Conservation (phyloP, 2,113 vertebrate genomes). For the Actenoides hombroni region DNA sequence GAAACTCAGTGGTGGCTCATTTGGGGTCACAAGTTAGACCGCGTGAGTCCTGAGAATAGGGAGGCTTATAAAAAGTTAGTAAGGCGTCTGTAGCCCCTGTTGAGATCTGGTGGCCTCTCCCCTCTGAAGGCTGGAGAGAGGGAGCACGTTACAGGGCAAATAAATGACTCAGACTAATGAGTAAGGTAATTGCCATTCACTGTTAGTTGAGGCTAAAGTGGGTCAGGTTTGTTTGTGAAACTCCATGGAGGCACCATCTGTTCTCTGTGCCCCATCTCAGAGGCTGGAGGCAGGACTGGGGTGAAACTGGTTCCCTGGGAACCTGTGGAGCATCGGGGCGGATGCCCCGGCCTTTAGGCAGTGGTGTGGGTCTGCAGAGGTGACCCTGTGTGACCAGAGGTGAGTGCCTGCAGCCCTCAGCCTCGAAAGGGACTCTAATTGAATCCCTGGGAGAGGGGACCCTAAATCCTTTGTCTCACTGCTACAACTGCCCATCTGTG, state of each 20-base stretch:
- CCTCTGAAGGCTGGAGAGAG: neutral
- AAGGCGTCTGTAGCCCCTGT: neutral
- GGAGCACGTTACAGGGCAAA: slow-evolving; percentile 38
- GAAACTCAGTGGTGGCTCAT: neutral
- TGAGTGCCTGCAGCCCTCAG: neutral
- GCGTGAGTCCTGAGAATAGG: neutral
- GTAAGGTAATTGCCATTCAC: slow-evolving; percentile 34
- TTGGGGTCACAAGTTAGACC: neutral
- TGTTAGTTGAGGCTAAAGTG: slow-evolving; percentile 49
- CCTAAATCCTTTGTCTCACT: neutral
- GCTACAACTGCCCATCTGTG: neutral
- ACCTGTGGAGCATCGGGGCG: neutral
- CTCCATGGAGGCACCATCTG: slow-evolving; percentile 35
- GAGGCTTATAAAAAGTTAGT: neutral
- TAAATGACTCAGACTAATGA: slow-evolving; percentile 60
- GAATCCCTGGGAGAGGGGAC: neutral
- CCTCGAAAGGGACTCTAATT: neutral
- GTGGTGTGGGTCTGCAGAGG: neutral
- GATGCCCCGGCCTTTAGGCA: neutral
- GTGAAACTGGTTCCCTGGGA: neutral
- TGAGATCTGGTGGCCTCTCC: slow-evolving; percentile 11
- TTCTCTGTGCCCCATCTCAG: neutral
- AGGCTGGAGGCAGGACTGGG: neutral
- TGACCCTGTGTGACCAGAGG: neutral
- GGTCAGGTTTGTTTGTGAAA: slow-evolving; percentile 66